Conservation (phyloP, 2,797 vertebrate species). For the Eidolon dupreanum region DNA sequence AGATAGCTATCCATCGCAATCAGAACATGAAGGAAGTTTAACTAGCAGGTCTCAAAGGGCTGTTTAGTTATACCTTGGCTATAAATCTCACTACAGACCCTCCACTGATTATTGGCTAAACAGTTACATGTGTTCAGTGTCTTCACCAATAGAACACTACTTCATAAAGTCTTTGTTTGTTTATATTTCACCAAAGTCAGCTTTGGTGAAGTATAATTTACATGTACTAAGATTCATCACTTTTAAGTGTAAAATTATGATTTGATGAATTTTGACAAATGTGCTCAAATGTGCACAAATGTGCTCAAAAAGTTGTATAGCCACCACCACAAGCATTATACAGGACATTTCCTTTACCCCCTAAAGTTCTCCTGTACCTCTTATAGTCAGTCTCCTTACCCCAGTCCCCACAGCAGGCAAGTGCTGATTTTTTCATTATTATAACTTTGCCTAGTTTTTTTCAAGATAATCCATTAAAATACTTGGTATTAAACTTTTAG, state of each 20-base stretch:
- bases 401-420: not conserved
- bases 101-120: not conserved
- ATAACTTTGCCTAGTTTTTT: not conserved
- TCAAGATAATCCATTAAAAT: not conserved
- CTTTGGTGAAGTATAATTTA: not conserved
- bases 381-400: not conserved
- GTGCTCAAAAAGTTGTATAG: not conserved
- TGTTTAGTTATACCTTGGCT: not conserved
- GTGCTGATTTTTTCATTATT: not conserved
- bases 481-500: not conserved
- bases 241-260: not conserved
- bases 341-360: not conserved
- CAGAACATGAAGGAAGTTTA: not conserved
- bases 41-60: not conserved
- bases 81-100: not conserved
- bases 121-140: not conserved
- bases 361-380: not conserved
- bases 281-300: no score
- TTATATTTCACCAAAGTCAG: not conserved
- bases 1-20: no score
- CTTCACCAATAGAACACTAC: not conserved
- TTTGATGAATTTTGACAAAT: conserved; percentile 12
- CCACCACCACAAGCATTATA: not conserved
- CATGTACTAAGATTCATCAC: not conserved
- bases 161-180: not conserved